phyloP scores from a whole-genome alignment of 2,113 vertebrate species.

The Spea bombifrons region DNA sequence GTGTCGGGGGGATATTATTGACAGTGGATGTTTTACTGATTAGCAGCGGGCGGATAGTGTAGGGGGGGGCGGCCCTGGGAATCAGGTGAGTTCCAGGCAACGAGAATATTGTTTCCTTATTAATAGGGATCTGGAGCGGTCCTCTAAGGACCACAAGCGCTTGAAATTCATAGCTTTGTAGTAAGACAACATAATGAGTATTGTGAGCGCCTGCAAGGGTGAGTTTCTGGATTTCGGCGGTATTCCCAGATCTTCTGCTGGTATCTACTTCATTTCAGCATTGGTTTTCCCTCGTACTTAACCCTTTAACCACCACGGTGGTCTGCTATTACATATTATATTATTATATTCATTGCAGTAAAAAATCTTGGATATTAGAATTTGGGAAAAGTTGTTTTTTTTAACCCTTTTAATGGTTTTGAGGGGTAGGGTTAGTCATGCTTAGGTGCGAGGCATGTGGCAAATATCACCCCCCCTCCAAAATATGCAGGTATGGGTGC shows the following conservation, averaged over 20 bases:
- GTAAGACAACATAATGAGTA: conserved; percentile 42
- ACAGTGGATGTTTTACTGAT: background rate
- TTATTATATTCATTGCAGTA: no score
- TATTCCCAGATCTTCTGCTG: conserved; percentile 1
- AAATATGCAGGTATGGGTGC: no score
- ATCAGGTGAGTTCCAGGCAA: conserved; percentile 18
- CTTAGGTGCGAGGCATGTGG: no score
- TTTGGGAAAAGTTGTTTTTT: no score
- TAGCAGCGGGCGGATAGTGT: background rate
- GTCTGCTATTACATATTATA: no score
- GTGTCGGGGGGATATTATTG: background rate
- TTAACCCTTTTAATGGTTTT: no score
- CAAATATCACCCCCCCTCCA: no score
- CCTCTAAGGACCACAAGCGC: conserved; percentile 5
- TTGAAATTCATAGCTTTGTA: conserved; percentile 46
- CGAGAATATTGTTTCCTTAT: conserved; percentile 23
- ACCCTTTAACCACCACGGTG: background rate
- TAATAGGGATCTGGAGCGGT: conserved; percentile 37
- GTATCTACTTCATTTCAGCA: conserved; percentile 5
- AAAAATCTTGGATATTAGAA: no score
- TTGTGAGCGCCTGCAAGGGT: background rate
- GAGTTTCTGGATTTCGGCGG: conserved; percentile 12
- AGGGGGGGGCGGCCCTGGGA: background rate
- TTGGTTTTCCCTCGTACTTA: background rate
- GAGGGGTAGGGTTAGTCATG: no score